These are phyloP conservation scores for Ptychoptera contaminata DNA, from an alignment of 2,888 invertebrate genomes.

Conservation along the genomic window DNA sequence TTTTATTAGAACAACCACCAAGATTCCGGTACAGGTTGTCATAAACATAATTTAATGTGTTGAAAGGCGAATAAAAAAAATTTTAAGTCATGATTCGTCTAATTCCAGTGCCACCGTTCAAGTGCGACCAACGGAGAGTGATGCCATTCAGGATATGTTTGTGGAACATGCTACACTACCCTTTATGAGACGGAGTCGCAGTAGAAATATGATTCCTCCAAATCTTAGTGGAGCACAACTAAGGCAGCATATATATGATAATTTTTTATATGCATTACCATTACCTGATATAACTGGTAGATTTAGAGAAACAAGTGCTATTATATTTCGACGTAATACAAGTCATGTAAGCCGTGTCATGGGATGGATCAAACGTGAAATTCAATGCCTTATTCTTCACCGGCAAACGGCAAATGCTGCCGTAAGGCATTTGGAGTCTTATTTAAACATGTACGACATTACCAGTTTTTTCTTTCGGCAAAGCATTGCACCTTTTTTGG, in stretches of 20 bases:
- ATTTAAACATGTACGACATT: slow-evolving; percentile 46
- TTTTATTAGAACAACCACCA: slow-evolving; percentile 8
- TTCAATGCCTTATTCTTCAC: slow-evolving; percentile 38
- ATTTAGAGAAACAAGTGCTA: slow-evolving; percentile 54
- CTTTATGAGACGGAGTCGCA: too few species aligned
- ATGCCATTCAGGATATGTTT: slow-evolving; percentile 7
- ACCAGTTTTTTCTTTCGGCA: slow-evolving; percentile 46
- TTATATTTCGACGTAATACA: slow-evolving; percentile 51
- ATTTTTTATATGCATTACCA: slow-evolving; percentile 58
- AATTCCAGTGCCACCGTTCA: slow-evolving; percentile 10
- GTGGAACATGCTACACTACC: slow-evolving; percentile 4
- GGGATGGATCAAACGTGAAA: slow-evolving; percentile 78
- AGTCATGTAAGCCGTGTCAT: slow-evolving; percentile 67
- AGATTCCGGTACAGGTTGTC: slow-evolving; percentile 7
- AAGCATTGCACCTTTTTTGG: slow-evolving; percentile 50
- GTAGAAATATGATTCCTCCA: too few species aligned
- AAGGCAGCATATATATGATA: slow-evolving; percentile 54
- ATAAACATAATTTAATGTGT: background rate
- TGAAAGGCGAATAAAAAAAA: background rate
- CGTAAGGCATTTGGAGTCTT: slow-evolving; percentile 46
- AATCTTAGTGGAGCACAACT: slow-evolving; percentile 13
- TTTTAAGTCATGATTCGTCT: background rate
- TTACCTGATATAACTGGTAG: slow-evolving; percentile 53
- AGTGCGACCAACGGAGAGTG: slow-evolving; percentile 9
- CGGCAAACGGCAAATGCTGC: background rate